A percentile compares a stretch with the other conserved stretches of the same genome.
phyloP scores from a whole-genome alignment of 2,888 invertebrate species.

The Scaptodrosophila latifasciaeformis region DNA sequence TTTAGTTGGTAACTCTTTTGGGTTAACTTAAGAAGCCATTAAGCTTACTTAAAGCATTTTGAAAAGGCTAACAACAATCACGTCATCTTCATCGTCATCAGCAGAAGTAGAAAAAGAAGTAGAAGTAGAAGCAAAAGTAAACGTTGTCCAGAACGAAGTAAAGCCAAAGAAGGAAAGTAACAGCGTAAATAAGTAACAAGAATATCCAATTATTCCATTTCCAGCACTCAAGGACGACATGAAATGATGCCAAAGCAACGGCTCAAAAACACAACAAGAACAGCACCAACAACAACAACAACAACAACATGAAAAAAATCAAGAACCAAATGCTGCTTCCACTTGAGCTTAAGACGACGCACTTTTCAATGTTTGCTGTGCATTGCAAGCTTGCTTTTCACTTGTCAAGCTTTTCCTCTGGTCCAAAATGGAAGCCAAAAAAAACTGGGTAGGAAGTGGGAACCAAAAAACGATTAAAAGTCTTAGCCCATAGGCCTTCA shows the following conservation, averaged over 20 bases:
- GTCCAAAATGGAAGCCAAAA: too few relatives aligned
- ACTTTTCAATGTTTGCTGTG: neutral
- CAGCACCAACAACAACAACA: neutral
- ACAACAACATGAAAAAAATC: neutral
- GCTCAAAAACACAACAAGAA: slow-evolving; percentile 6
- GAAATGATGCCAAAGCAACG: slow-evolving; percentile 31
- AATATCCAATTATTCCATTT: slow-evolving; percentile 58
- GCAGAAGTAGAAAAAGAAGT: slow-evolving; percentile 13
- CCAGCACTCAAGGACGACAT: slow-evolving; percentile 29
- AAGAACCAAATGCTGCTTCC: neutral
- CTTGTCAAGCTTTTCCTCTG: neutral
- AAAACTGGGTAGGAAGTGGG: too few relatives aligned
- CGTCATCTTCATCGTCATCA: slow-evolving; percentile 39
- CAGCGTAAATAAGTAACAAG: slow-evolving; percentile 56
- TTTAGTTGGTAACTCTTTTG: slow-evolving; percentile 35
- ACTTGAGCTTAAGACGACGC: slow-evolving; percentile 1
- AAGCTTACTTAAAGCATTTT: slow-evolving; percentile 53
- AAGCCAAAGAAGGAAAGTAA: too few relatives aligned
- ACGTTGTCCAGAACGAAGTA: slow-evolving; percentile 2
- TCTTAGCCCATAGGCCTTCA: slow-evolving; percentile 56
- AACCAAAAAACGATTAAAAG: slow-evolving; percentile 55
- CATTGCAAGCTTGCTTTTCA: neutral
- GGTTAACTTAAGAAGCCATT: slow-evolving; percentile 53
- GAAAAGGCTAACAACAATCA: slow-evolving; percentile 47
- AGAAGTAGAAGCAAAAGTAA: slow-evolving; percentile 13